Conservation (phyloP, 2,113 vertebrate species). For the Oryzias celebensis region DNA sequence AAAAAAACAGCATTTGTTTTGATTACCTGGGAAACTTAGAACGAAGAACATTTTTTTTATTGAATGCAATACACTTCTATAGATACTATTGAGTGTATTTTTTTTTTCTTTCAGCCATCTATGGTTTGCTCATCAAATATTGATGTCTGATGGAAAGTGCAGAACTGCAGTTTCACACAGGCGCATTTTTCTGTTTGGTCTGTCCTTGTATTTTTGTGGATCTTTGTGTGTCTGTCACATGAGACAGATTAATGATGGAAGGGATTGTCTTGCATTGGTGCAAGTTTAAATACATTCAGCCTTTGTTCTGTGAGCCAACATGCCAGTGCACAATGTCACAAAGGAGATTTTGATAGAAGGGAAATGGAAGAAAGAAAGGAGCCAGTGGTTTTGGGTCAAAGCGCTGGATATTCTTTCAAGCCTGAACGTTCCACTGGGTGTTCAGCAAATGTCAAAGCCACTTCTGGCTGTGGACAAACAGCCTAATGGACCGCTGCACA, state of each 20-base stretch:
- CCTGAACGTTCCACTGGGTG: constrained; percentile 67
- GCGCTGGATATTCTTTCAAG: constrained; percentile 70
- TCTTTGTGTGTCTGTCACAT: neutral
- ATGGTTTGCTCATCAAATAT: constrained; percentile 57
- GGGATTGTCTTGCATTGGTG: constrained; percentile 36
- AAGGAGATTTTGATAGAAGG: constrained; percentile 66
- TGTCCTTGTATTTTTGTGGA: constrained; percentile 20
- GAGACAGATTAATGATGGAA: constrained; percentile 14
- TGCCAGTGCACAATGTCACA: constrained; percentile 62
- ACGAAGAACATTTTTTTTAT: no score
- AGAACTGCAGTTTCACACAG: constrained; percentile 17
- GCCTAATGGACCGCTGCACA: constrained; percentile 69
- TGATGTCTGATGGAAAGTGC: constrained; percentile 43
- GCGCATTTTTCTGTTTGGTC: constrained; percentile 28
- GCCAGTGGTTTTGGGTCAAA: constrained; percentile 70
- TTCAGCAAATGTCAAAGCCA: constrained; percentile 74
- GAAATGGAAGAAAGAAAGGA: constrained; percentile 52
- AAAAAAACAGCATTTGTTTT: no score
- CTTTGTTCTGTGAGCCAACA: constrained; percentile 58
- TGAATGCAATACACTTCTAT: no score
- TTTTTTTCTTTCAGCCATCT: constrained; percentile 21
- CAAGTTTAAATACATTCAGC: constrained; percentile 57
- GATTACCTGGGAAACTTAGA: no score
- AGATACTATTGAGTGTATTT: neutral
- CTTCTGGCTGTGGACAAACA: constrained; percentile 66